These are phyloP conservation scores for Stenodera caucasica DNA, from an alignment of 2,888 invertebrate species.

Conservation along the genomic window DNA sequence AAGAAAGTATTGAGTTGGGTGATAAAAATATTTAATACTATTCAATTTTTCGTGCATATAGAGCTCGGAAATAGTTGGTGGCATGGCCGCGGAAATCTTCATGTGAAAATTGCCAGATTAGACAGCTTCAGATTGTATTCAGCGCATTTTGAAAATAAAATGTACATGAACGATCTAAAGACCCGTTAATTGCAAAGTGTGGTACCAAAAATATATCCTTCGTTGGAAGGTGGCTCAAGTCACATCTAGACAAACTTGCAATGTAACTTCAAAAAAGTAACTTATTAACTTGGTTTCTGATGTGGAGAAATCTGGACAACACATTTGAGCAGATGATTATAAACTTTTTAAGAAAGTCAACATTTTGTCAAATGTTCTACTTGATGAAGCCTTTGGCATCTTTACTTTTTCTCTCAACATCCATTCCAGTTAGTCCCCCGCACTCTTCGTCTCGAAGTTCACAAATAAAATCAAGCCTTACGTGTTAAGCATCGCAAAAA, in stretches of 20 bases:
- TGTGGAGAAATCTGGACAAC: not conserved
- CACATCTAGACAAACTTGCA: not conserved
- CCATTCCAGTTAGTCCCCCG: not conserved
- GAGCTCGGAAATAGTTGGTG: no score
- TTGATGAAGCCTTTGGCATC: no score
- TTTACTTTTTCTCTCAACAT: slow-evolving; percentile 1
- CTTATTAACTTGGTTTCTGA: not conserved
- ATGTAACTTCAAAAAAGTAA: not conserved
- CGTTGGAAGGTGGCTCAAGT: slow-evolving; percentile 15
- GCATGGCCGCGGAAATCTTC: no score
- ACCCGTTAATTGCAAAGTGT: slow-evolving; percentile 12
- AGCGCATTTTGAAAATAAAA: slow-evolving; percentile 16
- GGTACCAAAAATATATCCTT: slow-evolving; percentile 14
- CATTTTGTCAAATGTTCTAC: slow-evolving; percentile 12
- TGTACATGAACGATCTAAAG: slow-evolving; percentile 13
- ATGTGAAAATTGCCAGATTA: no score
- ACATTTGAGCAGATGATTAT: not conserved
- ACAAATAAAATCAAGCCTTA: slow-evolving; percentile 13
- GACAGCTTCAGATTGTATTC: slow-evolving; percentile 10
- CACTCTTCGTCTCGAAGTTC: slow-evolving; percentile 1
- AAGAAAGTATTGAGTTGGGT: no score
- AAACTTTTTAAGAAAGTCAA: slow-evolving; percentile 6
- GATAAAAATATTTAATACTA: no score
- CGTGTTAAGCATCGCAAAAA: slow-evolving; percentile 9
- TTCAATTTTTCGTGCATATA: no score